Evolutionary conservation across 2,888 invertebrate genomes (phyloP), one percentile per base, ranked within the genome.

Genomic region (Stegana nigrithorax): DNA sequence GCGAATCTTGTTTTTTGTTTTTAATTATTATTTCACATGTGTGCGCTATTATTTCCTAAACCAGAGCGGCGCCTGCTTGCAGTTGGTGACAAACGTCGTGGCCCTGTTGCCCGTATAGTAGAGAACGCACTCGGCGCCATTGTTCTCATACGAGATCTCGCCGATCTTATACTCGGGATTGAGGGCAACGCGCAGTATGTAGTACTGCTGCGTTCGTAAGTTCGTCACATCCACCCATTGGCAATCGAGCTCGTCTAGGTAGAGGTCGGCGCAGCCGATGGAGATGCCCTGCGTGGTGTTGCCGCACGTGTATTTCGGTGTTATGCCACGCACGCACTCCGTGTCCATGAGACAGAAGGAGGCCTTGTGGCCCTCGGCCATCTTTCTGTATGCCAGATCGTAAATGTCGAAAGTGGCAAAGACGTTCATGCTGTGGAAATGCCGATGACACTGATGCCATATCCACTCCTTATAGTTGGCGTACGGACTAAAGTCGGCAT

Each of bases 201-300:
- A 82, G 0, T 61, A 55, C 1, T 59, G 58, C 62, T 82, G 80
- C 0, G 67, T 14, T 1, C 81, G 79, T 47, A 82, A 68, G 17
- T 70, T 73, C 45, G 82, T 82, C 0, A 82, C 81, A 72, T 82
- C 82, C 29, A 82, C 82, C 82, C 82, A 82, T 63, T 82, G 82
- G 27, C 82, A 82, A 65, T 82, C 82, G 23, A 82, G 66, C 7
- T 69, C 64, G 29, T 75, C 64, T 4, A 69, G 68, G 59, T 82
- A 82, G 6, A 72, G 71, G 63, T 82, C 82, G 10, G 81, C 58
- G 32, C 82, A 82, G 23, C 82, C 82, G 29, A 79, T 65, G 0
- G 75, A 75, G 26, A 82, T 82, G 8, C 82, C 82, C 51, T 82
- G 82, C 0, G 80, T 79, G 47, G 68, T 71, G 26, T 82, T 82